phyloP scores from a whole-genome alignment of 2,797 vertebrate genomes.

The Rhinogobio ventralis region DNA sequence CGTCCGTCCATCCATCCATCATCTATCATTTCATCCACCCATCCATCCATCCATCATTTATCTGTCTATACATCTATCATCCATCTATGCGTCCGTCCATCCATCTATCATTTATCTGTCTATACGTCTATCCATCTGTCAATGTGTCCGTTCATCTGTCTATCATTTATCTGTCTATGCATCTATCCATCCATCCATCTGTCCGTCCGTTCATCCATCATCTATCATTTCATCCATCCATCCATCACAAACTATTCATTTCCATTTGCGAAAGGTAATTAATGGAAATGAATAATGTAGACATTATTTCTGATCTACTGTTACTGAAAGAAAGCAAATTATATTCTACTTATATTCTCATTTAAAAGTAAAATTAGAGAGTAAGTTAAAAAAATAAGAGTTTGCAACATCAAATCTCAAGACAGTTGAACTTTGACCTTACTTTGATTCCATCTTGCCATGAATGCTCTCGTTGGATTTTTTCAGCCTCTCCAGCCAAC shows the following conservation, averaged over 20 bases:
- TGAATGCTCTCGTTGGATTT: slow-evolving; percentile 90
- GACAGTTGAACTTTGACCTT: slow-evolving; percentile 68
- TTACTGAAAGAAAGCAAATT: neutral
- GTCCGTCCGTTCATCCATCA: too few species aligned
- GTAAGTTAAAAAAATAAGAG: too few species aligned
- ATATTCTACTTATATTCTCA: neutral
- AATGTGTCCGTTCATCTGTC: too few species aligned
- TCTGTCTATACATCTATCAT: too few species aligned
- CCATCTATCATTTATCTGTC: too few species aligned
- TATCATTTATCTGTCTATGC: too few species aligned
- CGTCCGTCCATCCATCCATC: too few species aligned
- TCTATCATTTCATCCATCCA: neutral
- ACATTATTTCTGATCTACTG: neutral
- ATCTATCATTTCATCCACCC: too few species aligned
- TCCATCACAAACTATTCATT: neutral
- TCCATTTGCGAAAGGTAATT: neutral
- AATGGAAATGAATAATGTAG: neutral
- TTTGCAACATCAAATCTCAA: neutral
- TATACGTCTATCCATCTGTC: too few species aligned
- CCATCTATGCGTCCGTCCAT: too few species aligned
- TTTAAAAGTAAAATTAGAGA: neutral
- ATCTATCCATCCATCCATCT: too few species aligned
- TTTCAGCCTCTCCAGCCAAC: slow-evolving; percentile 90
- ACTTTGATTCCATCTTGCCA: slow-evolving; percentile 97
- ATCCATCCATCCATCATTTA: too few species aligned